Evolutionary conservation across 2,888 invertebrate species (phyloP).

Genomic region (Acrobasis consociella): DNA sequence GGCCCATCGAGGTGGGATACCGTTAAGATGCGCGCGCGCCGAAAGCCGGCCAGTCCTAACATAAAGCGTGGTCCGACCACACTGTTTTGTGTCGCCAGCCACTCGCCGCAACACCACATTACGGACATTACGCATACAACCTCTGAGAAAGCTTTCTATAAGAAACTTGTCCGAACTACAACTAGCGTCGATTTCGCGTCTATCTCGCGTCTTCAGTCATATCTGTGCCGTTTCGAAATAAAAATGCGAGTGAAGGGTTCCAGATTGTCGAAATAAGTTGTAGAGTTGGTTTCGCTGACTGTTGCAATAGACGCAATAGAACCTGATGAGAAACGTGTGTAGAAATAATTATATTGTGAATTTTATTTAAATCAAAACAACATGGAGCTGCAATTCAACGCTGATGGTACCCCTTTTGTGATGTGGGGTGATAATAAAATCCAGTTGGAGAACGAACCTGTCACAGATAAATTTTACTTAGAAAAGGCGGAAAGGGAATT

Average conservation of each 20-base stretch:
- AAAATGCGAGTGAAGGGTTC: conserved; percentile 55
- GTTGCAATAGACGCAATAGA: conserved; percentile 21
- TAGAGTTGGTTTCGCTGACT: conserved; percentile 21
- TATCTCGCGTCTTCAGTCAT: conserved; percentile 23
- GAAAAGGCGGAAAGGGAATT: conserved; percentile 87
- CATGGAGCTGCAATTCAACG: conserved; percentile 77
- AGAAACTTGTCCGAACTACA: conserved; percentile 8
- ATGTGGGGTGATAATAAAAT: conserved; percentile 84
- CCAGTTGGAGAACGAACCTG: conserved; percentile 84
- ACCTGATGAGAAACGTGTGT: conserved; percentile 10
- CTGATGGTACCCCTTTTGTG: conserved; percentile 83
- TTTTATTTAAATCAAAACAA: conserved; percentile 25
- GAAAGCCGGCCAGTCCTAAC: conserved; percentile 38
- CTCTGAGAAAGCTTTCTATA: conserved; percentile 29
- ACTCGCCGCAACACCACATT: conserved; percentile 5
- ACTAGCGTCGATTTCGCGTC: conserved; percentile 10
- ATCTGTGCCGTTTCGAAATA: conserved; percentile 39
- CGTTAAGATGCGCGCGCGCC: conserved; percentile 50
- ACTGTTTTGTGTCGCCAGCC: conserved; percentile 17
- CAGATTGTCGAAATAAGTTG: conserved; percentile 32
- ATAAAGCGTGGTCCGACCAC: conserved; percentile 28
- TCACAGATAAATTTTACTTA: conserved; percentile 77
- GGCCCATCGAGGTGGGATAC: conserved; percentile 41
- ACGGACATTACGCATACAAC: conserved; percentile 8
- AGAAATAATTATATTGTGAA: neutral